phyloP scores from a whole-genome alignment of 2,888 invertebrate genomes.

The Noctua comes region DNA sequence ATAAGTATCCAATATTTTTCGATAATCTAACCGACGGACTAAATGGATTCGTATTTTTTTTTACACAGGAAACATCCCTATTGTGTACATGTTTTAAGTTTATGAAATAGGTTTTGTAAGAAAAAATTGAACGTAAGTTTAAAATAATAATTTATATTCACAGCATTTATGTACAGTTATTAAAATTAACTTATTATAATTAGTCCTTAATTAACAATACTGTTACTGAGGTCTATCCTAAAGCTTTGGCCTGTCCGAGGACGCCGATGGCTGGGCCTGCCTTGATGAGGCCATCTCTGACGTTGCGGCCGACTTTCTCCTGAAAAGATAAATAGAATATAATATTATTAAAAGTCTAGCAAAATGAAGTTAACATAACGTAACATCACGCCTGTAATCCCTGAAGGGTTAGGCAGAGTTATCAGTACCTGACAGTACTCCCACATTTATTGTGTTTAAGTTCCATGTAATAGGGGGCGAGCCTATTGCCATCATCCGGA shows the following conservation, averaged over 20 bases:
- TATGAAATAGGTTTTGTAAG: background rate
- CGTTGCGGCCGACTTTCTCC: conserved; percentile 78
- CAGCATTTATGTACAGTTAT: conserved; percentile 13
- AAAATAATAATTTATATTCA: conserved; percentile 23
- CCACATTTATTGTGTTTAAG: too few species aligned
- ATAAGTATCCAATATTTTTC: too few species aligned
- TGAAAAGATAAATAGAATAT: conserved; percentile 62
- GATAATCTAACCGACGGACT: too few species aligned
- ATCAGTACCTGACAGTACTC: too few species aligned
- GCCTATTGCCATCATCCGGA: too few species aligned
- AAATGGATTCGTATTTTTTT: too few species aligned
- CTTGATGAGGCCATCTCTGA: conserved; percentile 80
- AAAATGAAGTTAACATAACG: background rate
- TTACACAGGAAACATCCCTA: too few species aligned
- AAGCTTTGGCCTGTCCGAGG: conserved; percentile 73
- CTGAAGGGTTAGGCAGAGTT: too few species aligned
- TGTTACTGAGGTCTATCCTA: conserved; percentile 57
- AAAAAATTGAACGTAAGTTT: background rate
- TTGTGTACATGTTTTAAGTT: background rate
- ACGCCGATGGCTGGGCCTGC: conserved; percentile 79
- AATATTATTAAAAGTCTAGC: background rate
- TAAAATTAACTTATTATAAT: conserved; percentile 16
- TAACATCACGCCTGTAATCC: too few species aligned
- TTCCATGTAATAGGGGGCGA: too few species aligned
- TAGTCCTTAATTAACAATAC: background rate